Base-by-base conservation (phyloP, 2,113 vertebrate genomes). In the Mastomys coucha region DNA sequence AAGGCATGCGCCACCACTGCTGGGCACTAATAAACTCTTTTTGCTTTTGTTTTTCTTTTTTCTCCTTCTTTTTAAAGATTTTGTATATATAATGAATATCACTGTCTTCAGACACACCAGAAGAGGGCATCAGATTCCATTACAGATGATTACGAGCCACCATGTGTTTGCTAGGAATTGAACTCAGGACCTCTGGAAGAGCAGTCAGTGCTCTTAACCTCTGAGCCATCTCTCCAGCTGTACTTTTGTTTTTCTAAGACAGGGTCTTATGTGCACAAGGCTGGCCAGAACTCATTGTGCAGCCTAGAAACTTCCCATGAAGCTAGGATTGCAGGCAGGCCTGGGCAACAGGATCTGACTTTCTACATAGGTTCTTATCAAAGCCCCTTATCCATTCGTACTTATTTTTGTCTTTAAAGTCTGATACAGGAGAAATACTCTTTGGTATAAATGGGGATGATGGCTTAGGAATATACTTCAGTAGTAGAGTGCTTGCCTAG, bases 341-440 rank as follows among this genome's bases (percentile, higher is more conserved):
- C 24, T 75, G 26, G 33, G 8, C 86, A 24, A 39, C 45, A 14
- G 53, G 14, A 11, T 14, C 49, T 72, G 67, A 36, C 87, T 89
- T 75, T 26, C 49, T 88, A 88, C 24, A 53, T 70, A 53, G 85
- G 31, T n/a, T 67, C 67, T 69, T 72, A 53, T 72, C 65, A 72
- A 88, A 81, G 80, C 72, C 24, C 82, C 93, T 95, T 91, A 94
- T 94, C 70, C 58, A 3, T 94, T 84, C 91, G 8, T 85, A 31
- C 17, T 85, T 73, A 95, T 70, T 95, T 90, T 53, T 96, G 39
- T 86, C 94, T 95, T 91, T 94, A 94, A 93, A 63, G 65, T 70
- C 69, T 91, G 67, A 91, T 82, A 82, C 7, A 70, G 28, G 20
- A 89, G 87, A 91, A 88, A 51, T 76, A n/a, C 11, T n/a, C 6